phyloP scores from a whole-genome alignment of 2,113 vertebrate genomes.

The Cyphomyrus discorhynchus region DNA sequence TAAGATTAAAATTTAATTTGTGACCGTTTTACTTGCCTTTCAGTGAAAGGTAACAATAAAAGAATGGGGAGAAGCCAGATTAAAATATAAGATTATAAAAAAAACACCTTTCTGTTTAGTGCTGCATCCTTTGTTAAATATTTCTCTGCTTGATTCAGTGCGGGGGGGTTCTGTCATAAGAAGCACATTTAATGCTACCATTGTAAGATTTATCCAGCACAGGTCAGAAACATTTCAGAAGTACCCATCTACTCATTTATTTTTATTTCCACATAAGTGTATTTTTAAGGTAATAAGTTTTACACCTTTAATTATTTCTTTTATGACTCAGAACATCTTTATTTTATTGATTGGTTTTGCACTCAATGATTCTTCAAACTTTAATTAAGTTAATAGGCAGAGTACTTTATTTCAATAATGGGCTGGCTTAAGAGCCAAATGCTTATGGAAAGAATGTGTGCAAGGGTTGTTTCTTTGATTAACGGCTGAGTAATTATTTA shows the following conservation, averaged over 20 bases:
- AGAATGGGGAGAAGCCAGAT: neutral
- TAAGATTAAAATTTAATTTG: neutral
- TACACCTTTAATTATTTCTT: neutral
- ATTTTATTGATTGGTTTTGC: neutral
- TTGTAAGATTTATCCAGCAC: conserved; percentile 18
- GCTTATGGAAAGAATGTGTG: neutral
- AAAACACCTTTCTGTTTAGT: neutral
- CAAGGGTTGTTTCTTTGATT: neutral
- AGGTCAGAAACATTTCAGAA: neutral
- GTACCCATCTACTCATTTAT: neutral
- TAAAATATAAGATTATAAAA: neutral
- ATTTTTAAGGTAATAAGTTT: neutral
- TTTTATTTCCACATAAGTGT: conserved; percentile 3
- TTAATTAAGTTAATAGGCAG: neutral
- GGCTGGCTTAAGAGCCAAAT: neutral
- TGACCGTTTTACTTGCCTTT: neutral
- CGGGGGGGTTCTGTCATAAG: conserved; percentile 26
- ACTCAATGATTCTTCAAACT: neutral
- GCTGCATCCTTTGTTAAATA: conserved; percentile 9
- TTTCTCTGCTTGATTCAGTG: conserved; percentile 28
- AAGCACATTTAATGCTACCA: conserved; percentile 27
- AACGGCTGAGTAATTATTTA: neutral
- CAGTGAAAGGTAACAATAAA: neutral
- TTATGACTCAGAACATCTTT: neutral
- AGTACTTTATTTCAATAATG: neutral